Conservation (phyloP, 2,113 vertebrate genomes). For the Chamaetylas fuelleborni region DNA sequence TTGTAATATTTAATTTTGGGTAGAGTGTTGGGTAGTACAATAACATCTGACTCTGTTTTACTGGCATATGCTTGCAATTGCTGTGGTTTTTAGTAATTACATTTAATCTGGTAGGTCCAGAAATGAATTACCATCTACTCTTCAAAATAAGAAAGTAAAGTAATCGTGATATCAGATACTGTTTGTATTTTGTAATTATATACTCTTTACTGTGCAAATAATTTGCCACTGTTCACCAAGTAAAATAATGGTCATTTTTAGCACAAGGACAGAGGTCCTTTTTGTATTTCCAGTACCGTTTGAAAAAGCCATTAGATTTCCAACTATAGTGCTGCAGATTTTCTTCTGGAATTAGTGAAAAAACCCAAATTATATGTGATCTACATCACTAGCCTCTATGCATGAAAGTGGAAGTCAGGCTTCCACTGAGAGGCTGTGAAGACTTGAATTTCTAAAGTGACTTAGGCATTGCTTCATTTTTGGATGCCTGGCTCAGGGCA, state of each 20-base stretch:
- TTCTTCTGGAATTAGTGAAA: not conserved
- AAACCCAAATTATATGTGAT: not conserved
- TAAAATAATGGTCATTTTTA: not conserved
- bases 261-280: not conserved
- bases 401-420: not conserved
- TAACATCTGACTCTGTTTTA: not conserved
- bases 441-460: not conserved
- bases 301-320: slow-evolving; percentile 1
- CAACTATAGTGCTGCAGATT: not conserved
- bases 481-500: not conserved
- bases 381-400: not conserved
- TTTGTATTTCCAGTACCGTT: not conserved
- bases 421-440: not conserved
- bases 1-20: not conserved
- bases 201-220: not conserved
- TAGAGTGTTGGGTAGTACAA: not conserved
- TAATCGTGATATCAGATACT: not conserved
- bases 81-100: not conserved
- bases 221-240: not conserved
- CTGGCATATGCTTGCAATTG: not conserved
- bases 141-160: not conserved
- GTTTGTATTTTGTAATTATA: not conserved
- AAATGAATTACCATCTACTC: slow-evolving; percentile 11
- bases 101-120: not conserved
- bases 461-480: not conserved